Conservation (phyloP, 2,797 vertebrate genomes). For the Lagorchestes hirsutus region DNA sequence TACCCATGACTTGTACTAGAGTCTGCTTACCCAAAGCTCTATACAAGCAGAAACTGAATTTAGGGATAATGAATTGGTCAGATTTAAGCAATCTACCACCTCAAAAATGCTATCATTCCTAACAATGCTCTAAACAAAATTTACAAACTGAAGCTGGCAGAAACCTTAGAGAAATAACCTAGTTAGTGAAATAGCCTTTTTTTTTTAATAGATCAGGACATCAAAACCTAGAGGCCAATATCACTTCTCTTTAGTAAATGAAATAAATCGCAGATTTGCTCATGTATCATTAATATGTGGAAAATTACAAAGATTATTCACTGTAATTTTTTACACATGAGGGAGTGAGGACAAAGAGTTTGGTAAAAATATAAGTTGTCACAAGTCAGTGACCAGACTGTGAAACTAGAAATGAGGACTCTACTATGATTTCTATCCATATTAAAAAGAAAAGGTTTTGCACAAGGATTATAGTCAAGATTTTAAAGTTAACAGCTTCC, state of each 20-base stretch:
- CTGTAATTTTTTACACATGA: constrained; percentile 44
- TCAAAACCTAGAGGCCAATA: background rate
- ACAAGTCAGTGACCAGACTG: background rate
- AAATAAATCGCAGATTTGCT: constrained; percentile 38
- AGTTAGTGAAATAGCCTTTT: background rate
- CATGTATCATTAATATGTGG: constrained; percentile 25
- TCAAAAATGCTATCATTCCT: constrained; percentile 55
- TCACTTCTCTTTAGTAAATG: constrained; percentile 30
- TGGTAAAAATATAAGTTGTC: background rate
- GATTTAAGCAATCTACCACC: background rate
- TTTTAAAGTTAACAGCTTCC: constrained; percentile 22
- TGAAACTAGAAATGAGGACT: background rate
- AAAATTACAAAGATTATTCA: constrained; percentile 50
- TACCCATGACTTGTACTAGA: constrained; percentile 40
- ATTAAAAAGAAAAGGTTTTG: background rate
- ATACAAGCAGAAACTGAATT: constrained; percentile 17
- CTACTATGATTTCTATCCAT: constrained; percentile 34
- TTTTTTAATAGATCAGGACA: background rate
- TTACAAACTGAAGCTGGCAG: background rate
- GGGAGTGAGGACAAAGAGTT: background rate
- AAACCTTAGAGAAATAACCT: background rate
- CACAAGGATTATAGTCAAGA: background rate
- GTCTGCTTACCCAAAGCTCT: constrained; percentile 53
- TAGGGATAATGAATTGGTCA: background rate
- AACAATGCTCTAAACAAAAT: constrained; percentile 32